Base-by-base conservation (phyloP, 1,140 invertebrate species). In the Drosophila setifemur region DNA sequence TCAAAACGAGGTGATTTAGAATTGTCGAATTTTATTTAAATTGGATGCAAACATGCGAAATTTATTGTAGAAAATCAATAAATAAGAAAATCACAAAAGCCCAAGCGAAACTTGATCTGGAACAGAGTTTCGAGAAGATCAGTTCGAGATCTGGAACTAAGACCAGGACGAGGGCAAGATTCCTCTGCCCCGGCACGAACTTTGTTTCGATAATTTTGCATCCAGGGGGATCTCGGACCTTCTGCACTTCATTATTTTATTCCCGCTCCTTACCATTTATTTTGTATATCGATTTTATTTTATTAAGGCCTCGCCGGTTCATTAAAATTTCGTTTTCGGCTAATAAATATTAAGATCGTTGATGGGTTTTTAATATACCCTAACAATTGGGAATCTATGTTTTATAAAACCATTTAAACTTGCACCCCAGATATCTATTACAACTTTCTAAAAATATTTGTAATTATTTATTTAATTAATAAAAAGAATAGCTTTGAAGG, bases 1-100 rank as follows among this genome's bases (percentile, higher is more conserved):
- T 89, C 87, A 89, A 89, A 88, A 89, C 72, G 82, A 82, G 83
- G 86, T 90, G 88, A 90, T 90, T 90, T 90, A 90, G 88, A 89
- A 85, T 90, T 90, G 83, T 89, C 86, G 88, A 90, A 89, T 90
- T 89, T 89, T 90, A 90, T 90, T 90, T 90, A 90, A 90, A 90
- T 90, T 90, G 88, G 88, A 85, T 85, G 83, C 87, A 89, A 89
- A 89, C 87, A 89, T 89, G 87, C 87, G 81, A 89, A 89, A 89
- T 89, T 89, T 89, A 85, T 89, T 89, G 87, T 89, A 89, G 78
- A 88, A 89, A 87, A 89, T 89, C 87, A 89, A 89, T 89, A 89
- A 89, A 88, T 89, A 87, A 88, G 85, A 79, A 88, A 88, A 85
- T 85, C 82, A 77, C 55, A 87, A 64, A 35, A 14, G 23, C 25